Conservation (phyloP, 2,113 vertebrate genomes). For the Periophthalmus modestus region DNA sequence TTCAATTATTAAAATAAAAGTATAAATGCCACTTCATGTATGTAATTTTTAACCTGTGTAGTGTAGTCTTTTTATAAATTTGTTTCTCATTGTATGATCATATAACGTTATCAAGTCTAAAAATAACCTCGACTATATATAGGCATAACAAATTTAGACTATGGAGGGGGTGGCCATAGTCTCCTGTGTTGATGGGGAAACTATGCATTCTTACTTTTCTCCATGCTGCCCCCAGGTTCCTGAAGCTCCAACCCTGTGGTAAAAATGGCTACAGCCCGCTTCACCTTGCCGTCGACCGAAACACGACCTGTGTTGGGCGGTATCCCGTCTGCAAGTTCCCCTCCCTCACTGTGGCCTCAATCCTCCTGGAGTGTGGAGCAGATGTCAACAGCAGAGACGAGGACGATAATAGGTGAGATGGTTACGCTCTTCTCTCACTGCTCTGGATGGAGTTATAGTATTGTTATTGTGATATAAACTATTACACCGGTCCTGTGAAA, state of each 20-base stretch:
- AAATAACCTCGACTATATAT: no score
- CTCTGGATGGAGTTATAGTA: neutral
- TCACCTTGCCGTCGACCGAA: slow-evolving; percentile 94
- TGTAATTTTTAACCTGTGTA: no score
- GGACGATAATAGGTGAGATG: slow-evolving; percentile 84
- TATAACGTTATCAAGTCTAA: no score
- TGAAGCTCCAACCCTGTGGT: slow-evolving; percentile 93
- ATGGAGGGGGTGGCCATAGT: no score
- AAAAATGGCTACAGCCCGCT: slow-evolving; percentile 96
- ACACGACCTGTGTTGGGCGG: slow-evolving; percentile 95
- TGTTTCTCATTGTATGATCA: no score
- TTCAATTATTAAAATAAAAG: no score
- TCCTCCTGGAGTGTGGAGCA: slow-evolving; percentile 95
- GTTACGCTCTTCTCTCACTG: neutral
- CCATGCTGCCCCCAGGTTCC: slow-evolving; percentile 73
- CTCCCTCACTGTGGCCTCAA: slow-evolving; percentile 91
- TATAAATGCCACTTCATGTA: no score
- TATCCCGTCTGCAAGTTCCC: slow-evolving; percentile 99
- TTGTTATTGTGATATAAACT: neutral
- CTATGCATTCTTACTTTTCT: no score
- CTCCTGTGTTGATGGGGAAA: no score
- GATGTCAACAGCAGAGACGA: slow-evolving; percentile 91
- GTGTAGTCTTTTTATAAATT: no score
- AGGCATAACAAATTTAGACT: no score
- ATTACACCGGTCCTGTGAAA: neutral